These are phyloP conservation scores for Drosophila meridiana DNA, from an alignment of 2,888 invertebrate genomes.

Conservation along the genomic window DNA sequence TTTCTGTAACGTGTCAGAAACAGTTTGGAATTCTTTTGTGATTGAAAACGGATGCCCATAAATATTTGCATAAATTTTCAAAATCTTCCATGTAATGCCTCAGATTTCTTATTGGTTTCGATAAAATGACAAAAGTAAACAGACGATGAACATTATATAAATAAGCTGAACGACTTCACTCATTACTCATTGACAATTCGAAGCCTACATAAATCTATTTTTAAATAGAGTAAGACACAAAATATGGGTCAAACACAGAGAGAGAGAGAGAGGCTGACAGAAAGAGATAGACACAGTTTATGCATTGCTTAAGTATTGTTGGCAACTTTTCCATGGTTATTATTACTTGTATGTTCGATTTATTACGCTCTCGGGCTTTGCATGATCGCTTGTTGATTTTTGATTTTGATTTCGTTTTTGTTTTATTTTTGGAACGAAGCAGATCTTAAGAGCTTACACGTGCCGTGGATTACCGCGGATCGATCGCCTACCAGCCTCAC, in stretches of 20 bases:
- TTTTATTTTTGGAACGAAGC: slow-evolving; percentile 34
- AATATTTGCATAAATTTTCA: neutral
- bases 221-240: slow-evolving; percentile 4
- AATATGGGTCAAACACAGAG: slow-evolving; percentile 47
- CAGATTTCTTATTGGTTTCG: neutral
- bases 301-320: slow-evolving; percentile 14
- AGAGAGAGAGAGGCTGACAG: neutral
- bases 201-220: slow-evolving; percentile 34
- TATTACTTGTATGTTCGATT: slow-evolving; percentile 25
- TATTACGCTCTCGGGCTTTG: slow-evolving; percentile 30
- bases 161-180: neutral
- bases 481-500: slow-evolving; percentile 31
- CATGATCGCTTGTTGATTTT: neutral
- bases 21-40: neutral
- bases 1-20: neutral
- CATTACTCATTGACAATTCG: slow-evolving; percentile 17
- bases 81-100: neutral
- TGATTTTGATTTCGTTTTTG: neutral
- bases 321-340: slow-evolving; percentile 23
- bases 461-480: slow-evolving; percentile 70
- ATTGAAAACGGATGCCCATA: neutral
- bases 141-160: neutral
- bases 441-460: slow-evolving; percentile 71
- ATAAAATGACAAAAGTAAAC: neutral
- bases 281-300: slow-evolving; percentile 4